phyloP scores from a whole-genome alignment of 2,888 invertebrate species.

The Acrocyrtus sp. region DNA sequence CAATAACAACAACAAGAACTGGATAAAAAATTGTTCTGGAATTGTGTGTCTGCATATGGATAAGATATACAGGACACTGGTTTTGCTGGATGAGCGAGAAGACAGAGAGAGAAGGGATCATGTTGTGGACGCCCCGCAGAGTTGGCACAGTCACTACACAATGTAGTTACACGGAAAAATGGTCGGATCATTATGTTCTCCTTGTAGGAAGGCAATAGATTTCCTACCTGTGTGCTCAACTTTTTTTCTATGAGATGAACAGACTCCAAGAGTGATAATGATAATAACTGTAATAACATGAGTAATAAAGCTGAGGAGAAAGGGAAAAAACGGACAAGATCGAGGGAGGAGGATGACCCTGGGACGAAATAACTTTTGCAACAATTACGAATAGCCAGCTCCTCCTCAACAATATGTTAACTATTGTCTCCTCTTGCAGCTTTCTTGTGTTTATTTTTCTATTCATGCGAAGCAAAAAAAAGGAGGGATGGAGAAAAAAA shows the following conservation, averaged over 20 bases:
- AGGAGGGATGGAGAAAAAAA: neutral
- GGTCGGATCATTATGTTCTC: slow-evolving; percentile 35
- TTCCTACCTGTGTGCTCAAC: neutral
- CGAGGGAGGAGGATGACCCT: neutral
- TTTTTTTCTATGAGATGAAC: neutral
- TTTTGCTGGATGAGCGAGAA: slow-evolving; percentile 5
- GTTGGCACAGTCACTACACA: slow-evolving; percentile 54
- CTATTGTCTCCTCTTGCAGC: too few relatives aligned
- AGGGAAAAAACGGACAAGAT: neutral
- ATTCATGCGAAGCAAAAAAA: neutral
- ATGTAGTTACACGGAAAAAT: slow-evolving; percentile 49
- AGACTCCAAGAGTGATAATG: slow-evolving; percentile 50
- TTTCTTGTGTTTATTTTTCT: too few relatives aligned
- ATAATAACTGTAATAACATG: slow-evolving; percentile 47
- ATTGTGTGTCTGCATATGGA: neutral
- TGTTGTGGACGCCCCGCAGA: slow-evolving; percentile 50
- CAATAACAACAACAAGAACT: neutral
- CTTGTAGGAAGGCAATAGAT: slow-evolving; percentile 7
- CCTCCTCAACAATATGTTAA: neutral
- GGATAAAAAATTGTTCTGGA: neutral
- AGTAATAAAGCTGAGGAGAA: slow-evolving; percentile 18
- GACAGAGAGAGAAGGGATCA: slow-evolving; percentile 35
- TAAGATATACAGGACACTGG: neutral
- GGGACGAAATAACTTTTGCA: too few relatives aligned
- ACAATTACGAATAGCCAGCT: too few relatives aligned